Evolutionary conservation across 2,797 vertebrate species (phyloP).

Genomic region (Danio albolineatus): DNA sequence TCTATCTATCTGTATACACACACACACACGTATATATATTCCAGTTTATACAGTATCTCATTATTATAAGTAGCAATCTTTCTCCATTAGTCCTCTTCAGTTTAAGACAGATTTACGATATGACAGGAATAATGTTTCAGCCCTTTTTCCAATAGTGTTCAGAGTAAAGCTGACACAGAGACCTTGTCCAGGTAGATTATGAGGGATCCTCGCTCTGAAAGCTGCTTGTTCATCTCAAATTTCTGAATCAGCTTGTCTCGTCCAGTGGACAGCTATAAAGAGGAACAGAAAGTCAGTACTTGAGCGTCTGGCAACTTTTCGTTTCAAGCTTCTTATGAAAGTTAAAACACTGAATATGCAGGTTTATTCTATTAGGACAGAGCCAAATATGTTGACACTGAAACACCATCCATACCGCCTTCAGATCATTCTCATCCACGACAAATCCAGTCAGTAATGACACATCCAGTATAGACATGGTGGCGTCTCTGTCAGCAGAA

Average conservation of each 20-base stretch:
- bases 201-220: slow-evolving; percentile 81
- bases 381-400: neutral
- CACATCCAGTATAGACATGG: slow-evolving; percentile 86
- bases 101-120: neutral
- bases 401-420: slow-evolving; percentile 67
- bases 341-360: neutral
- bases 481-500: slow-evolving; percentile 66
- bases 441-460: slow-evolving; percentile 86
- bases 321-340: neutral
- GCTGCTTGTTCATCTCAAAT: slow-evolving; percentile 75
- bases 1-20: too few relatives aligned
- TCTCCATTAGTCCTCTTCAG: neutral
- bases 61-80: neutral
- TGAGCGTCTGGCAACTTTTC: neutral
- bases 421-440: slow-evolving; percentile 75
- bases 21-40: too few relatives aligned
- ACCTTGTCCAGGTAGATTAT: slow-evolving; percentile 88
- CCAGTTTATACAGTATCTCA: too few relatives aligned
- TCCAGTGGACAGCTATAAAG: slow-evolving; percentile 73
- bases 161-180: neutral
- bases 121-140: neutral
- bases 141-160: neutral
- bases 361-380: neutral
- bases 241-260: slow-evolving; percentile 78
- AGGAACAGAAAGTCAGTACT: neutral